phyloP scores from a whole-genome alignment of 2,888 invertebrate genomes.

The Athalia rosae region DNA sequence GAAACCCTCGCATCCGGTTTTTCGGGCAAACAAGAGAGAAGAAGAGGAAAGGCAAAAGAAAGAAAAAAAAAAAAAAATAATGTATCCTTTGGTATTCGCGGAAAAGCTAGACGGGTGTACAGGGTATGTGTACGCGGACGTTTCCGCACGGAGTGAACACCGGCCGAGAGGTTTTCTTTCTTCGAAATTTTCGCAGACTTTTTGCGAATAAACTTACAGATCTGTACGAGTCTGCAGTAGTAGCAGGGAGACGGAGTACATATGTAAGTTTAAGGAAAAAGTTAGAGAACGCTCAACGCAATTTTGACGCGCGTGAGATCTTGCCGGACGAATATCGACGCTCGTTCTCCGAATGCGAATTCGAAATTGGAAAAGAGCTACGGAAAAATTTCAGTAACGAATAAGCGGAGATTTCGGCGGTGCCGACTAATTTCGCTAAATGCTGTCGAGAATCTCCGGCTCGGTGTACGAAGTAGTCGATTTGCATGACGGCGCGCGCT shows the following conservation, averaged over 20 bases:
- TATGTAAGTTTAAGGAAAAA: background rate
- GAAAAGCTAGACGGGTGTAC: too few relatives aligned
- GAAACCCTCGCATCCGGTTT: conserved; percentile 27
- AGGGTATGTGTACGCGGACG: background rate
- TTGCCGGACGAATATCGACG: conserved; percentile 2
- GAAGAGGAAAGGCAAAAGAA: background rate
- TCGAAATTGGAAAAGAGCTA: conserved; percentile 12
- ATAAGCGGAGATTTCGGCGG: background rate
- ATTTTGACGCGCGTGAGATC: conserved; percentile 2
- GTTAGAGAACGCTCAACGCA: conserved; percentile 34
- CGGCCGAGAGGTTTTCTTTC: background rate
- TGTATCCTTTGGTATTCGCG: conserved; percentile 19
- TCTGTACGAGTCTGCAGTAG: too few relatives aligned
- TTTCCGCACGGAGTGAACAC: conserved; percentile 20
- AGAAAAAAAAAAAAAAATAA: background rate
- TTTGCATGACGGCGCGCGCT: too few relatives aligned
- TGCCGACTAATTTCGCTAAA: conserved; percentile 23
- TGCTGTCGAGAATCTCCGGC: conserved; percentile 8
- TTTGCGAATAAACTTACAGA: too few relatives aligned
- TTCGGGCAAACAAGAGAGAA: background rate
- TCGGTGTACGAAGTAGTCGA: background rate
- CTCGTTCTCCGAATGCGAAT: conserved; percentile 11
- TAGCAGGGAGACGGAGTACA: background rate
- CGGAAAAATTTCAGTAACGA: background rate
- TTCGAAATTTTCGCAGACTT: background rate